Conservation (phyloP, 2,888 invertebrate species). For the Eupithecia subumbrata region DNA sequence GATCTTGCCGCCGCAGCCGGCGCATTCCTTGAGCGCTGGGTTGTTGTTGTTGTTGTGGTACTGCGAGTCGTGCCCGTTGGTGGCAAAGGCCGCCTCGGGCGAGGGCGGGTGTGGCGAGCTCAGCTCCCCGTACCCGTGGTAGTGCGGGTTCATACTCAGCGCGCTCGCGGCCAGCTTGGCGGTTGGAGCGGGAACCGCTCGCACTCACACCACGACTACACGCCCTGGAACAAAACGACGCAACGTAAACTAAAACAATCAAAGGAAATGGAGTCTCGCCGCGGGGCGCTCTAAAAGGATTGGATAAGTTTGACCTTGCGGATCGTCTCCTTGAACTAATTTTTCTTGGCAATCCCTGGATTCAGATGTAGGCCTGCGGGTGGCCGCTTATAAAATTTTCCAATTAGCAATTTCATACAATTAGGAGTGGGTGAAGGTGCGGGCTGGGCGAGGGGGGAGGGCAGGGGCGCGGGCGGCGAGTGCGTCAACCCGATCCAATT, state of each 20-base stretch:
- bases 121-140: slow-evolving; percentile 93
- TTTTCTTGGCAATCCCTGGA: slow-evolving; percentile 36
- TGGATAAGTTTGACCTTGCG: slow-evolving; percentile 32
- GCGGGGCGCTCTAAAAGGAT: slow-evolving; percentile 11
- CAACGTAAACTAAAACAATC: slow-evolving; percentile 19
- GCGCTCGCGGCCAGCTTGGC: slow-evolving; percentile 95
- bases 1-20: slow-evolving; percentile 96
- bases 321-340: slow-evolving; percentile 32
- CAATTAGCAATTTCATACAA: slow-evolving; percentile 85
- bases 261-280: slow-evolving; percentile 13
- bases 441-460: slow-evolving; percentile 44
- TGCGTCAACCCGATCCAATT: slow-evolving; percentile 84
- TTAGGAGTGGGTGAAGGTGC: slow-evolving; percentile 72
- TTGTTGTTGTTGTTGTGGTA: slow-evolving; percentile 85
- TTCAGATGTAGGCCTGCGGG: slow-evolving; percentile 72
- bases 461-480: slow-evolving; percentile 60
- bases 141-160: slow-evolving; percentile 95
- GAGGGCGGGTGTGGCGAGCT: slow-evolving; percentile 91
- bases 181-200: slow-evolving; percentile 84
- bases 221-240: slow-evolving; percentile 70
- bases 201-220: slow-evolving; percentile 79
- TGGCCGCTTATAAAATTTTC: slow-evolving; percentile 83
- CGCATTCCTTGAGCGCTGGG: slow-evolving; percentile 90
- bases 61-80: slow-evolving; percentile 84
- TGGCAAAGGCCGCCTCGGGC: slow-evolving; percentile 88